These are phyloP conservation scores for Varanus komodoensis DNA, from an alignment of 2,113 vertebrate genomes.

Conservation along the genomic window DNA sequence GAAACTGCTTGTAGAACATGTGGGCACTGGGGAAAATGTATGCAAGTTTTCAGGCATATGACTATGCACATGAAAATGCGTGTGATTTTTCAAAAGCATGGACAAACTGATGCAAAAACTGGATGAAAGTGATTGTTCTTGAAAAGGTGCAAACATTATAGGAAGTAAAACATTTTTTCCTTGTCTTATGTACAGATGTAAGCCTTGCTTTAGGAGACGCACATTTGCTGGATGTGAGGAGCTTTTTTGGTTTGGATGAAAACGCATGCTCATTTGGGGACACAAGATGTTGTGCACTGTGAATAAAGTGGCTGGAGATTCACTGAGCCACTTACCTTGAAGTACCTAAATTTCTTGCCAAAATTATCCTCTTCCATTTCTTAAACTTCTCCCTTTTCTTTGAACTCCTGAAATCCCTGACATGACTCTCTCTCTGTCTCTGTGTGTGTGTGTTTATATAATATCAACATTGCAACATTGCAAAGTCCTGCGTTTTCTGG, in stretches of 20 bases:
- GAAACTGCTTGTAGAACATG: no score
- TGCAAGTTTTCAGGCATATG: background rate
- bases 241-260: background rate
- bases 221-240: background rate
- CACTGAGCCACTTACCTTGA: background rate
- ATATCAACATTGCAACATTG: background rate
- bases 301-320: background rate
- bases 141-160: no score
- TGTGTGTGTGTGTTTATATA: no score
- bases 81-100: no score
- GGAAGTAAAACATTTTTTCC: no score
- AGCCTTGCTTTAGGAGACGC: no score
- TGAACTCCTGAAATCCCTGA: background rate
- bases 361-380: background rate
- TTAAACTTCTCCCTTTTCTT: background rate
- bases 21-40: no score
- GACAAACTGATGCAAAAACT: no score
- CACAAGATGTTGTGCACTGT: background rate
- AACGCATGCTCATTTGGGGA: no score
- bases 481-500: background rate
- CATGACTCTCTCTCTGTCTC: no score
- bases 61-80: background rate
- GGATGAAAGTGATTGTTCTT: no score
- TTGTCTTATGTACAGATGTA: no score
- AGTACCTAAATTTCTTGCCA: background rate